Conservation (phyloP, 2,113 vertebrate species). For the Guaruba guarouba region DNA sequence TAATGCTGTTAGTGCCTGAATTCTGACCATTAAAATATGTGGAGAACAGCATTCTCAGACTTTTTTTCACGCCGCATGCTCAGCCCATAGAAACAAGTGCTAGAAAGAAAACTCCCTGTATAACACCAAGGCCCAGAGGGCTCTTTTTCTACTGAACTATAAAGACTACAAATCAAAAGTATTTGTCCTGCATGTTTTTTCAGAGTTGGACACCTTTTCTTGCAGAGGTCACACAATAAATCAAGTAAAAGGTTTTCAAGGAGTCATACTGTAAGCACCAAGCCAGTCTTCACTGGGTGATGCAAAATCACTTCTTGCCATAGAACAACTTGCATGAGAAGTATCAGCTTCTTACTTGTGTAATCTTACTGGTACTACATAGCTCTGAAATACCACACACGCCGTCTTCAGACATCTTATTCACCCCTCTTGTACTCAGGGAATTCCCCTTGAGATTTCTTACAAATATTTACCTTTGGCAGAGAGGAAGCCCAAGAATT, state of each 20-base stretch:
- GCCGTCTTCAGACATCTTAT: neutral
- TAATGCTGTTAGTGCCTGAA: neutral
- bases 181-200: neutral
- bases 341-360: neutral
- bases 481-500: neutral
- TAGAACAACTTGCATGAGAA: neutral
- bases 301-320: conserved; percentile 18
- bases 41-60: neutral
- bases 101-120: neutral
- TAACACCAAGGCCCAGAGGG: neutral
- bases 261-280: neutral
- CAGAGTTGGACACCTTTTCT: neutral
- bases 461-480: neutral
- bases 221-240: neutral
- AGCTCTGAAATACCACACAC: neutral
- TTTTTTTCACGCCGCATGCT: neutral
- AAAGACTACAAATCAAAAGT: conserved; percentile 12
- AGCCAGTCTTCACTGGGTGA: neutral
- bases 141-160: neutral
- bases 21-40: neutral
- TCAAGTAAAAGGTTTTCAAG: conserved; percentile 10
- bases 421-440: neutral
- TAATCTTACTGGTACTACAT: neutral
- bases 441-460: neutral
- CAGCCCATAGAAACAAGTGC: neutral